A percentile compares a stretch with the other conserved stretches of the same genome.
These are phyloP conservation scores for Allacma fusca DNA, from an alignment of 2,888 invertebrate genomes.

Conservation along the genomic window DNA sequence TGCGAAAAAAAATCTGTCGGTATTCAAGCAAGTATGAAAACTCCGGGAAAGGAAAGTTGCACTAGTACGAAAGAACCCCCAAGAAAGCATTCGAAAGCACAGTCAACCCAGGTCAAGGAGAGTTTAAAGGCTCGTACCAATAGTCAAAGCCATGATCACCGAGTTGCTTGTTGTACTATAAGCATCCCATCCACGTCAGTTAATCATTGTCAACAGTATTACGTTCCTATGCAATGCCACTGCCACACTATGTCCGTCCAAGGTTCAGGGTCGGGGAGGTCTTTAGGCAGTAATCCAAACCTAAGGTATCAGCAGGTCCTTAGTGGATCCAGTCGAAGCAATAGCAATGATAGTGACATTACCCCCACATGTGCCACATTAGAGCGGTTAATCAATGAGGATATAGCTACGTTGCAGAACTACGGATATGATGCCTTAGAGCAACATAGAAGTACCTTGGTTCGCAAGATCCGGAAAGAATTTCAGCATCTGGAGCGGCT, in stretches of 20 bases:
- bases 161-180: not conserved
- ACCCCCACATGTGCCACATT: conserved; percentile 40
- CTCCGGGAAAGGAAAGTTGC: not conserved
- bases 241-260: conserved; percentile 21
- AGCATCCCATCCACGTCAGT: not conserved
- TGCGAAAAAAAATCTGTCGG: not conserved
- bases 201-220: not conserved
- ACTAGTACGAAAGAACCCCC: not conserved
- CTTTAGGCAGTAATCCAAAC: conserved; percentile 2
- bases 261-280: conserved; percentile 17
- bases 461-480: conserved; percentile 44
- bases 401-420: conserved; percentile 17
- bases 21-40: conserved; percentile 10
- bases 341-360: not conserved
- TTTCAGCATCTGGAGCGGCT: conserved; percentile 44
- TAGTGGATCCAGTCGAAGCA: not conserved
- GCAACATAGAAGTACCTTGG: conserved; percentile 42
- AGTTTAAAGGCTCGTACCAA: too few relatives aligned
- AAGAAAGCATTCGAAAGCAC: not conserved
- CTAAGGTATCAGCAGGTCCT: not conserved
- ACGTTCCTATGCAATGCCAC: conserved; percentile 13
- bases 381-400: conserved; percentile 37
- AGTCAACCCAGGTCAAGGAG: too few relatives aligned
- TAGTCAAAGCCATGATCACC: not conserved
- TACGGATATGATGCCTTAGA: conserved; percentile 44